These are phyloP conservation scores for Danionella dracula DNA, from an alignment of 2,797 vertebrate species.

Conservation along the genomic window DNA sequence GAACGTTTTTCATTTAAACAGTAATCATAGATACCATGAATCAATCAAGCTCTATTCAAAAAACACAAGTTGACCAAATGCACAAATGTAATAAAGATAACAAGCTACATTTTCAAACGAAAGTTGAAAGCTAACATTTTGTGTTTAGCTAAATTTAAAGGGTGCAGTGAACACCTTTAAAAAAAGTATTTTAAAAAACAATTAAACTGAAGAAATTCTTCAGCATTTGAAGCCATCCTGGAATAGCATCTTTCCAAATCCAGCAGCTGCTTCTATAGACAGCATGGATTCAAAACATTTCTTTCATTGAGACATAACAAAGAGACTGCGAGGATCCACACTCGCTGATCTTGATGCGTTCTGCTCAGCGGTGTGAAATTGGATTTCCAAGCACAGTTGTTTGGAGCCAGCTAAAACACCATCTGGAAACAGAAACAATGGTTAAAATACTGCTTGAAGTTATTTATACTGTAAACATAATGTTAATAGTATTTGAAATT, in stretches of 20 bases:
- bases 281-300: neutral
- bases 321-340: neutral
- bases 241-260: neutral
- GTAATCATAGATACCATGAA: too few relatives aligned
- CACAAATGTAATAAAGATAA: too few relatives aligned
- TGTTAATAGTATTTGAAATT: neutral
- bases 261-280: conserved; percentile 25
- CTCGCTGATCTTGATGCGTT: neutral
- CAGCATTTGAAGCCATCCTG: too few relatives aligned
- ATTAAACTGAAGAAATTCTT: too few relatives aligned
- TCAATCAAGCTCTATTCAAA: too few relatives aligned
- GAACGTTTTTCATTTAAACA: too few relatives aligned
- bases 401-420: neutral
- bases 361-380: conserved; percentile 27
- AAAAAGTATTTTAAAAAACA: too few relatives aligned
- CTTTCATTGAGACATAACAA: conserved; percentile 26
- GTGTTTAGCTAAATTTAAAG: too few relatives aligned
- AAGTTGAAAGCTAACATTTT: too few relatives aligned
- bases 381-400: conserved; percentile 2
- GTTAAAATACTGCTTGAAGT: neutral
- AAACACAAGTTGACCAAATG: too few relatives aligned
- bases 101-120: too few relatives aligned
- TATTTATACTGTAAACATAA: neutral
- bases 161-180: too few relatives aligned
- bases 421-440: neutral